Percentiles rank a stretch among this genome's conserved stretches.
Conservation (phyloP, 2,113 vertebrate species). For the Muscicapa adusta region DNA sequence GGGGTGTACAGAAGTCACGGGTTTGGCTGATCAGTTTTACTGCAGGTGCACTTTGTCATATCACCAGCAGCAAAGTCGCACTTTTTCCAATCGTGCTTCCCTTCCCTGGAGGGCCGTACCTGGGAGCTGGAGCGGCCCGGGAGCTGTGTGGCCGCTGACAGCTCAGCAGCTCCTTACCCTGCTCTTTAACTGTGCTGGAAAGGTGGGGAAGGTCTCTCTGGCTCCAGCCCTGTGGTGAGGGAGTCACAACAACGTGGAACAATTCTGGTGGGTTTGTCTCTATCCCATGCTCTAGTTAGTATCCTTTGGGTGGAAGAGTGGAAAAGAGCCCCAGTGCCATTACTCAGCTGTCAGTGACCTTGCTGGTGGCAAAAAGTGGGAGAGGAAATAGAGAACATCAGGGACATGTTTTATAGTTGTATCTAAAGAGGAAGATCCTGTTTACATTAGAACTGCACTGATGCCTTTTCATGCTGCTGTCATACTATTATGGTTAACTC, state of each 20-base stretch:
- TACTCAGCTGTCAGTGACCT: neutral
- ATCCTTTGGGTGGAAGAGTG: neutral
- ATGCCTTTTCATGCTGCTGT: neutral
- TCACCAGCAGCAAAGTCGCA: fast-evolving
- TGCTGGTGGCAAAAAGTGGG: neutral
- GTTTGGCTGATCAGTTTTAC: fast-evolving
- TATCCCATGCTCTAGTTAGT: fast-evolving
- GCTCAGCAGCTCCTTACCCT: fast-evolving
- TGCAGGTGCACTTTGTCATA: fast-evolving
- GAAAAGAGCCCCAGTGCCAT: neutral
- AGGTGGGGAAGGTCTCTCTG: neutral
- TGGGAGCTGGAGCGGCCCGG: neutral
- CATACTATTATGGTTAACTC: neutral
- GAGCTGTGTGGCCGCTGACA: neutral
- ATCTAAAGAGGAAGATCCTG: neutral
- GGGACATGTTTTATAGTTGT: neutral
- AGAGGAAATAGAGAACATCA: neutral
- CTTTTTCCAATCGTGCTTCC: fast-evolving
- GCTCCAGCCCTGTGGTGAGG: neutral
- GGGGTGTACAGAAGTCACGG: fast-evolving
- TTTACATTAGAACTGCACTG: neutral
- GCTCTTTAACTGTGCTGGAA: neutral
- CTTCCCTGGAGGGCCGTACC: fast-evolving
- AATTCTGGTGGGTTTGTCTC: neutral
- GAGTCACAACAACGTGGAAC: fast-evolving